Base-by-base conservation (phyloP, 2,113 vertebrate genomes). In the Myodes glareolus region DNA sequence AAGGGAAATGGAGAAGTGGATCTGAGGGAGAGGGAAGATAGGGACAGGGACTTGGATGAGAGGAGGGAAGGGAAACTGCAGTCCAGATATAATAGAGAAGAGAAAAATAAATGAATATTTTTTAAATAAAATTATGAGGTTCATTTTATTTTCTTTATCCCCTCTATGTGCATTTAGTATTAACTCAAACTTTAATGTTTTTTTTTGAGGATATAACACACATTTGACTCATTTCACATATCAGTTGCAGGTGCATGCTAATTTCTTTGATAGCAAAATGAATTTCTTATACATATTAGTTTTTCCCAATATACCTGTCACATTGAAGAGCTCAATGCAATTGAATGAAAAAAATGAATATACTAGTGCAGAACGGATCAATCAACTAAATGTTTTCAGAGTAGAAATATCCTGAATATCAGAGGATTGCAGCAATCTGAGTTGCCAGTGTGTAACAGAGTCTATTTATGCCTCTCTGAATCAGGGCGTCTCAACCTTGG, bases 271-370 rank as follows among this genome's bases (percentile, higher is more conserved):
- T 85, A 88, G 76, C 42, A 72, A 39, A 90, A 80, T 94, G 33
- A 61, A 85, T 97, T 85, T 97, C 68, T 88, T 94, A 72, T 68
- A 45, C 42, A 72, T 4, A 14, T 73, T 92, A 89, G 36, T 94
- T 96, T 50, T 23, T 16, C 31, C 12, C 50, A 39, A 81, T 95
- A 75, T 75, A 93, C 33, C 68, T 97, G 95, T 23, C 52, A 88
- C 31, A 21, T 29, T 70, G n/a, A 90, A 87, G 21, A 45, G 31
- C 68, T 94, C 29, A 70, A 82, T 82, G 89, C 47, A 94, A 87
- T 84, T 90, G 67, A 92, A 95, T 96, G 75, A 92, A 91, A 58
- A 67, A 75, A 94, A 92, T 96, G 45, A 81, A 47, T 65, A 76
- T 55, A 89, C 68, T 19, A 76, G 2, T 88, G 1, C 82, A 92